Evolutionary conservation across 2,113 vertebrate genomes (phyloP), one percentile per base, ranked within the genome.

Genomic region (Myiozetetes cayanensis): DNA sequence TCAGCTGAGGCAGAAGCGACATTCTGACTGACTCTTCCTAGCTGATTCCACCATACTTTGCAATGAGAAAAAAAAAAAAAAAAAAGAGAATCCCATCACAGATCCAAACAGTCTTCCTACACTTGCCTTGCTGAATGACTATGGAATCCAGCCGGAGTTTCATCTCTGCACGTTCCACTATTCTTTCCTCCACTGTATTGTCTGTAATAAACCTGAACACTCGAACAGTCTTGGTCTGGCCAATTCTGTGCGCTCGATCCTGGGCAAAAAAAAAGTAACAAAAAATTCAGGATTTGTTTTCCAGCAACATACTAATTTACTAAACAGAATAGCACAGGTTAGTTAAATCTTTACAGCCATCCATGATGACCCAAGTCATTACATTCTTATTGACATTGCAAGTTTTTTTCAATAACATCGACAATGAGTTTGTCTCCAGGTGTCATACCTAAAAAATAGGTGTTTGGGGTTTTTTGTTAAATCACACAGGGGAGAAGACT

Each of bases 181-280:
- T 99, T 94, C 99, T 98, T 80, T 99, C 99, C 97, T 99, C 99
- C 75, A 99, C 99, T 0, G 99, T 99, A 44, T 99, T 99, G 85
- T 99, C 99, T 3, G 99, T 99, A 92, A 99, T 99, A 80, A 99
- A 99, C n/a, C 99, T 98, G 91, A 99, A 99, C 49, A 99, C 99
- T 10, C 99, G 96, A 3, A 99, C 99, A 10, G 99, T 99, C 97
- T 99, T 99, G 90, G 99, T 98, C 79, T 99, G 99, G 47, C 99
- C 99, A 93, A 99, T 99, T 91, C 99, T 99, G 97, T 99, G 99
- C 3, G 99, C 99, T 87, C 99, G 99, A 93, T 99, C 99, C 99
- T 99, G 94, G 47, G 72, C 23, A 25, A 49, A 95, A 78, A 78
- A 78, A 43, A 53, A n/a, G 21, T 0, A 4, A 11, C 50, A 20